Evolutionary conservation across 2,113 vertebrate species (phyloP).

Genomic region (Apteryx owenii): DNA sequence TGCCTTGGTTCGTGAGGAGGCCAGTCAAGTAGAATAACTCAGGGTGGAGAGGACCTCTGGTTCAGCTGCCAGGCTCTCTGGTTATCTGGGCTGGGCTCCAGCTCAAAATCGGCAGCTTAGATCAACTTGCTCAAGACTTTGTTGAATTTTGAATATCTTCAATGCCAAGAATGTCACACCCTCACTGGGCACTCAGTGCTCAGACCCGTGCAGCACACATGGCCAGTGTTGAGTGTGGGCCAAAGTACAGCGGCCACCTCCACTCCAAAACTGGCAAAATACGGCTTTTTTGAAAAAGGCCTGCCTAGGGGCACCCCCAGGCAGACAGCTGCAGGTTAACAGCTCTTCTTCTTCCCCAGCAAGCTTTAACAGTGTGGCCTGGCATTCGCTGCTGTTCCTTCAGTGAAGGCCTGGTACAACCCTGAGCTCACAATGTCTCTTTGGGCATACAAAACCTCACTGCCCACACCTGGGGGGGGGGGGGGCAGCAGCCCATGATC

Average conservation of each 20-base stretch:
- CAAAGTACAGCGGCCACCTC: neutral
- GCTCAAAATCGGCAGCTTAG: neutral
- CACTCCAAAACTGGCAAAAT: rapidly evolving
- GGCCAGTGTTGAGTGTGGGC: no score
- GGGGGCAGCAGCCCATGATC: no score
- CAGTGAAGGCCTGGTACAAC: neutral
- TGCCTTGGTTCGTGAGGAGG: rapidly evolving
- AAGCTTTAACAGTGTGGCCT: rapidly evolving
- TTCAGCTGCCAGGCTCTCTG: rapidly evolving
- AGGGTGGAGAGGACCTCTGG: rapidly evolving
- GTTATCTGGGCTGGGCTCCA: rapidly evolving
- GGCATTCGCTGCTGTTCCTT: neutral
- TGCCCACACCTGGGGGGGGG: neutral
- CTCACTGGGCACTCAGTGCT: neutral
- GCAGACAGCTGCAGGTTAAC: neutral
- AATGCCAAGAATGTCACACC: neutral
- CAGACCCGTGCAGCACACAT: neutral
- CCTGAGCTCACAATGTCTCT: neutral
- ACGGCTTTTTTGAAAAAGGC: neutral
- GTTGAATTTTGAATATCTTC: neutral
- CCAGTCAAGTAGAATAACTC: neutral
- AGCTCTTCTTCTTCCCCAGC: neutral
- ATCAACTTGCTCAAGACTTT: neutral
- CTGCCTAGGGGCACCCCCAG: neutral
- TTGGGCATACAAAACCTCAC: neutral